phyloP scores from a whole-genome alignment of 2,888 invertebrate genomes.

The Scaptomyza parva region DNA sequence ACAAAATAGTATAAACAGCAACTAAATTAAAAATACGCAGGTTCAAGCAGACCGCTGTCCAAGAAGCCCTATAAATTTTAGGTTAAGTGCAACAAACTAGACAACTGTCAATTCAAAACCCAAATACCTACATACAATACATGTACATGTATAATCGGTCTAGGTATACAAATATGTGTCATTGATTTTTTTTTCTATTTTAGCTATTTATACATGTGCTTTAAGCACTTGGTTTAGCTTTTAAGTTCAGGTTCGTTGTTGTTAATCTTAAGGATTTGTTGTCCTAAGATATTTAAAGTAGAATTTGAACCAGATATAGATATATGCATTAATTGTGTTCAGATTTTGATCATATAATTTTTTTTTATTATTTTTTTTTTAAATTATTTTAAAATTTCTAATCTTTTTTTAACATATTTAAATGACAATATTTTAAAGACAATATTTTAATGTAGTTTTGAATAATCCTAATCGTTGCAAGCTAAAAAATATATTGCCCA shows the following conservation, averaged over 20 bases:
- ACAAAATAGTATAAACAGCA: conserved; percentile 49
- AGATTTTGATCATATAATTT: too few species aligned
- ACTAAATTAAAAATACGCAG: conserved; percentile 49
- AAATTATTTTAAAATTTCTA: too few species aligned
- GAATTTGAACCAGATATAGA: too few species aligned
- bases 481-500: too few species aligned
- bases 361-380: too few species aligned
- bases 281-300: too few species aligned
- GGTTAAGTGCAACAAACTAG: conserved; percentile 72
- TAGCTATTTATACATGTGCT: neutral
- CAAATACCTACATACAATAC: neutral
- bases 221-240: neutral
- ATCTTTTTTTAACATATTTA: too few species aligned
- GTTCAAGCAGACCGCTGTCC: conserved; percentile 9
- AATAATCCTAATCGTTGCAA: too few species aligned
- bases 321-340: too few species aligned
- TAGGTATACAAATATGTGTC: neutral
- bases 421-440: too few species aligned
- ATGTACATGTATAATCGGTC: neutral
- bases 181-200: conserved; percentile 39
- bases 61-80: conserved; percentile 64
- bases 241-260: neutral
- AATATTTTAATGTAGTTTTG: too few species aligned
- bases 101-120: conserved; percentile 10
- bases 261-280: too few species aligned